A percentile compares a stretch with the other conserved stretches of the same genome.
Conservation (phyloP, 64 coral and sea anemone species). For the Pachyseris speciosa region DNA sequence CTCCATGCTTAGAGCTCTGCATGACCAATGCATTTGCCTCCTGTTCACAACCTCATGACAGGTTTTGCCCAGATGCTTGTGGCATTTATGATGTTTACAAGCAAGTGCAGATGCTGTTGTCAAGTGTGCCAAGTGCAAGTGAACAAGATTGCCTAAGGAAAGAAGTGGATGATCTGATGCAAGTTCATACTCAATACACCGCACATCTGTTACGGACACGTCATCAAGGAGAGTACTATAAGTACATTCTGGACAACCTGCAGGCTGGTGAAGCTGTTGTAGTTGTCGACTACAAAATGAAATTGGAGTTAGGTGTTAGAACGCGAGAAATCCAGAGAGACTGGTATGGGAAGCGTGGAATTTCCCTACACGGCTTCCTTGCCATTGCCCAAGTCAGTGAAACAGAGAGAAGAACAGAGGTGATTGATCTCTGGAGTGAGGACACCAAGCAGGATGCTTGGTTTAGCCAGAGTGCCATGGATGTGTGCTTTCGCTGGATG, state of each 20-base stretch:
- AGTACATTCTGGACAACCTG: constrained; percentile 33
- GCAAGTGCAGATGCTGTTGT: background rate
- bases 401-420: background rate
- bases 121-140: background rate
- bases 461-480: constrained; percentile 12
- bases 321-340: constrained; percentile 35
- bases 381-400: constrained; percentile 43
- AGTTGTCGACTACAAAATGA: constrained; percentile 56
- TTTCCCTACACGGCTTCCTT: constrained; percentile 46
- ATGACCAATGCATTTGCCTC: background rate
- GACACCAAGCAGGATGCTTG: constrained; percentile 48
- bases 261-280: constrained; percentile 16
- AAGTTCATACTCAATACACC: background rate
- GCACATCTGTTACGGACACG: background rate
- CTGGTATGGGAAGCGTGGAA: constrained; percentile 55
- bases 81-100: background rate
- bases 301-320: constrained; percentile 47
- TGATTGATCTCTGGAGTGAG: constrained; percentile 16
- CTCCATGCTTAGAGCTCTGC: background rate
- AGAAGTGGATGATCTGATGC: background rate
- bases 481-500: constrained; percentile 27
- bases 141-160: background rate
- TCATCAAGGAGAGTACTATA: background rate
- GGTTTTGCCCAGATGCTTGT: background rate
- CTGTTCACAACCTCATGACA: background rate